phyloP scores from a whole-genome alignment of 2,113 vertebrate species.

The Pelmatolapia mariae region DNA sequence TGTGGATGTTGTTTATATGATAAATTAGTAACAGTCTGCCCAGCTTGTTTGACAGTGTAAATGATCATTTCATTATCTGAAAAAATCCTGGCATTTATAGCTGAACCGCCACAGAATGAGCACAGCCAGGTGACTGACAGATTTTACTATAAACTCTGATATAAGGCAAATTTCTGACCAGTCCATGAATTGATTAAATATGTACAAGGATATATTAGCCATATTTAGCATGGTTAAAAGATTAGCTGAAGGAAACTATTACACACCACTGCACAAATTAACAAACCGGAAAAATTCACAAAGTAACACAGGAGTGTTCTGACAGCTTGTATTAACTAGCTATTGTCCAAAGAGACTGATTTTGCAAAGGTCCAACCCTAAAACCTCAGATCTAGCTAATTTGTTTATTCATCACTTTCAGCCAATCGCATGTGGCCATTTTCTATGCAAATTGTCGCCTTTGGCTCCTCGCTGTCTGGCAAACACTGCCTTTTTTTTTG shows the following conservation, averaged over 20 bases:
- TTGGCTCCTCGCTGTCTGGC: constrained; percentile 13
- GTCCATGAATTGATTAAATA: neutral
- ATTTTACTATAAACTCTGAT: neutral
- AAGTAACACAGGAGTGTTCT: neutral
- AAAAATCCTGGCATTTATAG: neutral
- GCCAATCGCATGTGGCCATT: constrained; percentile 30
- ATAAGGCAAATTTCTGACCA: neutral
- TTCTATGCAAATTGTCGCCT: constrained; percentile 37
- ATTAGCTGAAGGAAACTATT: neutral
- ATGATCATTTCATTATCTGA: neutral
- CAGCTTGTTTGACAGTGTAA: neutral
- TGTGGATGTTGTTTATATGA: neutral
- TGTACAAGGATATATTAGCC: neutral
- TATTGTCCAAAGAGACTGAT: neutral
- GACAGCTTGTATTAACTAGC: neutral
- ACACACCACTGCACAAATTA: neutral
- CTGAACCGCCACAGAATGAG: neutral
- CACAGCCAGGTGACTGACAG: neutral
- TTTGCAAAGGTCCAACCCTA: neutral
- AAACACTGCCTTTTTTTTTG: neutral
- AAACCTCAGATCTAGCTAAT: constrained; percentile 9
- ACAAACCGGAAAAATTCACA: fast-evolving
- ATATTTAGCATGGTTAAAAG: neutral
- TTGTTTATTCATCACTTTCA: constrained; percentile 35
- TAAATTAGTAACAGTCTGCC: neutral